Conservation (phyloP, 2,888 invertebrate species). For the Notocelia uddmanniana region DNA sequence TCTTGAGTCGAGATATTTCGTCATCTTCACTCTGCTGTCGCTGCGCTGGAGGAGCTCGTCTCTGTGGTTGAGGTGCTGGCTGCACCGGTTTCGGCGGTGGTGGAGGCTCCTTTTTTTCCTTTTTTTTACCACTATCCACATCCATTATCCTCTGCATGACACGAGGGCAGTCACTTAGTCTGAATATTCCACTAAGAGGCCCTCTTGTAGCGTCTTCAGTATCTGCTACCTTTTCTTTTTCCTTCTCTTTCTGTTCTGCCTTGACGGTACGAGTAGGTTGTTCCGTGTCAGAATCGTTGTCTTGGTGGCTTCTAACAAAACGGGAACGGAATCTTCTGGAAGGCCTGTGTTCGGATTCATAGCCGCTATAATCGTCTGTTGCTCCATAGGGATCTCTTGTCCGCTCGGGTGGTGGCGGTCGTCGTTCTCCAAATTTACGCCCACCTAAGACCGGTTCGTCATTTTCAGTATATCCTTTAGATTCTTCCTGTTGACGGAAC, state of each 20-base stretch:
- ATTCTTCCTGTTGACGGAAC: slow-evolving; percentile 94
- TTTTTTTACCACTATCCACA: slow-evolving; percentile 90
- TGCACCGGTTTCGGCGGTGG: slow-evolving; percentile 85
- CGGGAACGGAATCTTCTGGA: slow-evolving; percentile 90
- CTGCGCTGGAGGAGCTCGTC: slow-evolving; percentile 87
- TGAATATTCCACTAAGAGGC: slow-evolving; percentile 95
- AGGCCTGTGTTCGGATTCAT: slow-evolving; percentile 87
- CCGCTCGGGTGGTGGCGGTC: slow-evolving; percentile 82
- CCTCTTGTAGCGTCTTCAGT: slow-evolving; percentile 95
- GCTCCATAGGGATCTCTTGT: slow-evolving; percentile 86
- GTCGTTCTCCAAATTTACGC: slow-evolving; percentile 91
- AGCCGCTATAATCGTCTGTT: slow-evolving; percentile 89
- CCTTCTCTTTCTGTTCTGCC: slow-evolving; percentile 87
- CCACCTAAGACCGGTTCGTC: slow-evolving; percentile 91
- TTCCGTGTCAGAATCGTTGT: slow-evolving; percentile 92
- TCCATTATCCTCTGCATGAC: slow-evolving; percentile 96
- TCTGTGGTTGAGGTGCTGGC: slow-evolving; percentile 83
- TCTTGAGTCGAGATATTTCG: slow-evolving; percentile 94
- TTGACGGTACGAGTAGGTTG: slow-evolving; percentile 87
- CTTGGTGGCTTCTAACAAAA: slow-evolving; percentile 88
- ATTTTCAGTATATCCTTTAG: slow-evolving; percentile 87
- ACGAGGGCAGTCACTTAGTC: slow-evolving; percentile 94
- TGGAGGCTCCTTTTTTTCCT: slow-evolving; percentile 90
- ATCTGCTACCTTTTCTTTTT: slow-evolving; percentile 91
- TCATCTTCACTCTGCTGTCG: slow-evolving; percentile 95